phyloP scores from a whole-genome alignment of 64 coral and sea anemone genomes.

The Anthopleura sola region DNA sequence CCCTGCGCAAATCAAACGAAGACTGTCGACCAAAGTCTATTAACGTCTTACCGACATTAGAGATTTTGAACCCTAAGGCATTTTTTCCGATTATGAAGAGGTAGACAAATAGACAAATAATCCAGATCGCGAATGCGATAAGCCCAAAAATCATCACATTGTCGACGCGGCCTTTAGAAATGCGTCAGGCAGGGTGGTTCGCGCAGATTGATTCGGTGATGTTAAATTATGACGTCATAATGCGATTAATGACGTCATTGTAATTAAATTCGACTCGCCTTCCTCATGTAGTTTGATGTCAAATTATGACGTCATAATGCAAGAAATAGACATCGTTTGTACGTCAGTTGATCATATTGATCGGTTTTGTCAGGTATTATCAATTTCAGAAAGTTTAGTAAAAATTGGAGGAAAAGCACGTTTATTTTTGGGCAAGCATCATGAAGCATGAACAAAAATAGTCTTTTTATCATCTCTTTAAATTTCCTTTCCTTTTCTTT shows the following conservation, averaged over 20 bases:
- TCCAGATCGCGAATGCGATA: neutral
- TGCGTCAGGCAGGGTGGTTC: neutral
- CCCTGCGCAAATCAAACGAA: constrained; percentile 14
- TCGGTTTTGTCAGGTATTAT: too few relatives aligned
- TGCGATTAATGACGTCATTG: neutral
- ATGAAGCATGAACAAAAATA: too few relatives aligned
- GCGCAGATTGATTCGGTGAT: neutral
- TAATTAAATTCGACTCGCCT: too few relatives aligned
- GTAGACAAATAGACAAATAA: neutral
- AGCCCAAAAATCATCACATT: neutral
- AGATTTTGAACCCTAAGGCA: neutral
- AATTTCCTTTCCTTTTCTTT: neutral
- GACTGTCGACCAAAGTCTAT: neutral
- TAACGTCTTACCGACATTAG: neutral
- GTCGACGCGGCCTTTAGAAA: neutral
- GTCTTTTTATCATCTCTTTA: neutral
- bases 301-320: too few relatives aligned
- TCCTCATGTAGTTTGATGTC: too few relatives aligned
- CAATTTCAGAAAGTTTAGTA: too few relatives aligned
- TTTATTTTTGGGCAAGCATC: too few relatives aligned
- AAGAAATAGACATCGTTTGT: too few relatives aligned
- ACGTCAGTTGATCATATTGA: too few relatives aligned
- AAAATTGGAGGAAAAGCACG: too few relatives aligned
- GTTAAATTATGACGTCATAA: neutral
- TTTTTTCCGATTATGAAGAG: neutral